Evolutionary conservation across 2,113 vertebrate species (phyloP), one percentile per base, ranked within the genome.

Genomic region (Orientallactaga bullata): DNA sequence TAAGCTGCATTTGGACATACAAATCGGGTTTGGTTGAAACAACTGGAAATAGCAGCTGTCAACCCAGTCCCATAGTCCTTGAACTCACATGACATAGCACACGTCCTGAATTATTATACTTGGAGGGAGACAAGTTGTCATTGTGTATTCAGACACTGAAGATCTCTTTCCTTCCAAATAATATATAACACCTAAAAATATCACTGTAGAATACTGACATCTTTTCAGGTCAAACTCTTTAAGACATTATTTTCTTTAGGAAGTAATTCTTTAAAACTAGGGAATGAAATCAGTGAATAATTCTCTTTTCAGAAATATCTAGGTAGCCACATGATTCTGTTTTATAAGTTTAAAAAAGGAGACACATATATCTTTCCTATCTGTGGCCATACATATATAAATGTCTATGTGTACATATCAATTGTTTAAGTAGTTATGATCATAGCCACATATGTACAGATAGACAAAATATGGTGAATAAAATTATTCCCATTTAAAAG

Each of bases 11-110:
- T 95, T 72, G 82, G 94, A 69, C 82, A 93, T 81, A 95, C 81
- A 82, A 94, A 84, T 69, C 65, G 24, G 60, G 24, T 93, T 88
- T 60, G 47, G 94, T 80, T 94, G 85, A 93, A 96, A 94, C 88
- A 96, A 89, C 66, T 93, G 63, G 61, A 95, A 97, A 96, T 96
- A 94, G 92, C 92, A 96, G 86, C 96, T 96, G 93, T 88, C 95
- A 94, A n/a, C 82, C 28, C 20, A 88, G 12, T 91, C 60, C 32
- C 42, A 12, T 51, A 83, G 82, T 94, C 89, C 92, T 95, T 93
- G 85, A 88, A 89, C n/a, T 88, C 61, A 65, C 68, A 85, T 86
- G 58, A 39, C 83, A 86, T 73, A 74, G 61, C 79, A 21, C 2
- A 76, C 68, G 93, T 90, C 93, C 83, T 91, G 47, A 95, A 83